A percentile compares a stretch with the other conserved stretches of the same genome.
These are phyloP conservation scores for Bombus affinis DNA, from an alignment of 1,140 invertebrate genomes.

Conservation along the genomic window DNA sequence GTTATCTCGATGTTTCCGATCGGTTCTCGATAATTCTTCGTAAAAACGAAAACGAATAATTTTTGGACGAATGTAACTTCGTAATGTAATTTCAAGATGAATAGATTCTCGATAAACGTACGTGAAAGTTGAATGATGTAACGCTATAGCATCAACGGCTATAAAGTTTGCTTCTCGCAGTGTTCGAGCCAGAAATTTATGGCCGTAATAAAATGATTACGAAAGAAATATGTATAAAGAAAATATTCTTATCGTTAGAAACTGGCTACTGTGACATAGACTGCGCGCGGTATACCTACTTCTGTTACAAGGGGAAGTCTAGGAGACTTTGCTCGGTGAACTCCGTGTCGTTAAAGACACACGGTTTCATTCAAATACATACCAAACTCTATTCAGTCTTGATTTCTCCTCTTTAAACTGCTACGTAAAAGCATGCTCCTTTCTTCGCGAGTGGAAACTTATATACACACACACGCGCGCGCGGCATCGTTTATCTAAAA, in stretches of 20 bases:
- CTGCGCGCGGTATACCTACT: neutral
- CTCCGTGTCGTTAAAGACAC: slow-evolving; percentile 52
- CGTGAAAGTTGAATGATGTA: neutral
- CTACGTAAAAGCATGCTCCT: neutral
- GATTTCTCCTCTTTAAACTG: slow-evolving; percentile 33
- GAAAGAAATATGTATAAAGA: slow-evolving; percentile 52
- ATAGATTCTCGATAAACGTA: neutral
- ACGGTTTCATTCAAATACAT: slow-evolving; percentile 40
- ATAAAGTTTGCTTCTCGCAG: neutral
- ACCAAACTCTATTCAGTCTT: slow-evolving; percentile 34
- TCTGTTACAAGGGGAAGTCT: slow-evolving; percentile 30
- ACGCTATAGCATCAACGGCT: neutral
- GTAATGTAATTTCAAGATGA: neutral
- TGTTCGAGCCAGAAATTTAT: neutral
- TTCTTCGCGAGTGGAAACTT: neutral
- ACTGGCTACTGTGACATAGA: slow-evolving; percentile 29
- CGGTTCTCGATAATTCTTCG: neutral
- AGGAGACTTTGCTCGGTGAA: slow-evolving; percentile 30
- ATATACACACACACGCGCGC: neutral
- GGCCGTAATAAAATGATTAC: neutral
- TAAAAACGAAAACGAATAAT: neutral
- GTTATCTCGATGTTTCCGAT: too few relatives aligned
- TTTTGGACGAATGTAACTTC: neutral
- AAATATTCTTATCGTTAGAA: slow-evolving; percentile 64
- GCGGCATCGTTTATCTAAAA: neutral